Evolutionary conservation across 2,888 invertebrate genomes (phyloP), one percentile per base, ranked within the genome.

Genomic region (Sussaba pulchella): DNA sequence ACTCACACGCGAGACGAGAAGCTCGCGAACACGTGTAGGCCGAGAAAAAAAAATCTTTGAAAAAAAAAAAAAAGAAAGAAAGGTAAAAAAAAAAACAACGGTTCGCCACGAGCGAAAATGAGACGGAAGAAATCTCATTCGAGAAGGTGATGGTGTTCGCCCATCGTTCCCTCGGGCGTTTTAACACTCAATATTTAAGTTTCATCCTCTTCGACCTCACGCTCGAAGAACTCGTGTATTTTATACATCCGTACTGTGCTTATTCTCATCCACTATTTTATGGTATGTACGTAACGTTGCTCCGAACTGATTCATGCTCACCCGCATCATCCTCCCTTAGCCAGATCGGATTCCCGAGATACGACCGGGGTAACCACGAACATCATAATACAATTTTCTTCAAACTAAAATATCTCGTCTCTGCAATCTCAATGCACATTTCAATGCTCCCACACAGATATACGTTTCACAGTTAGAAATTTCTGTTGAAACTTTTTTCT

Each of bases 111-210:
- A 26, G 70, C 41, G 9, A 57, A 19, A 57, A 31, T 5, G 31
- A 70, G 70, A 70, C 41, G 24, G 70, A 70, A 57, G 43, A 70
- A 70, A 70, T 57, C 70, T 70, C 70, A 70, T 70, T 70, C 70
- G 70, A 57, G 43, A 36, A 19, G 50, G 31, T 70, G 52, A 75
- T 80, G 61, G 71, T 41, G 75, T 69, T 76, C 72, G 67, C 67
- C 45, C 66, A 67, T 66, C 52, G 61, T 76, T 47, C 80, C 80
- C 67, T 52, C 39, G 45, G 80, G 80, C 75, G 75, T 67, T 80
- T 80, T 80, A 80, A 80, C 80, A 80, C 80, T 80, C 80, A 80
- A 80, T 80, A 80, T 80, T 80, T 76, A 80, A 80, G 80, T 80
- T 80, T 63, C 45, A 61, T 59, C 70, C 64, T 61, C 59, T 64